These are phyloP conservation scores for Nesoenas mayeri DNA, from an alignment of 2,113 vertebrate species.

Conservation along the genomic window DNA sequence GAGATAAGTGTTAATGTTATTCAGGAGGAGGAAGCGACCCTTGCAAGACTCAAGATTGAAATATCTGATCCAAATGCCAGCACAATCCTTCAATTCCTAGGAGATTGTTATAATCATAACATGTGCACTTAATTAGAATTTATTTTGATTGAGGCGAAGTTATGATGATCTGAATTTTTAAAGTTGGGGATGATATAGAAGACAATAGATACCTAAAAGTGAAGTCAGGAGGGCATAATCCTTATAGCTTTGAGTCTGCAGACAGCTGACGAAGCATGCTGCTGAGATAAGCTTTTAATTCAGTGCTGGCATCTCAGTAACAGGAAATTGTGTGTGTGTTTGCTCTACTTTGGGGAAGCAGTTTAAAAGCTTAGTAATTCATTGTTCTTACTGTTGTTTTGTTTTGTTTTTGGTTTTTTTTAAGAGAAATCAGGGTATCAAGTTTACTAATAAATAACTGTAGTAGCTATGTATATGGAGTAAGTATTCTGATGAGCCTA, in stretches of 20 bases:
- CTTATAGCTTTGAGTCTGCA: neutral
- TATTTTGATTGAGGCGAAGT: neutral
- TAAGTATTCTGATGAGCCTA: neutral
- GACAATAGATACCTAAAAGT: neutral
- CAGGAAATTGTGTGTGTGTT: neutral
- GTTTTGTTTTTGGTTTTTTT: neutral
- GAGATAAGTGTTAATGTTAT: neutral
- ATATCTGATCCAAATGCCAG: neutral
- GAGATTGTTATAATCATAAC: neutral
- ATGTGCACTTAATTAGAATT: neutral
- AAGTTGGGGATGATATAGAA: neutral
- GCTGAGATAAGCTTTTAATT: slow-evolving; percentile 21
- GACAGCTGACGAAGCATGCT: neutral
- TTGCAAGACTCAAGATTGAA: neutral
- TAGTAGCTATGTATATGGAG: neutral
- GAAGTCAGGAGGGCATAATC: neutral
- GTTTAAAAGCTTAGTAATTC: neutral
- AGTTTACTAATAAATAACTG: neutral
- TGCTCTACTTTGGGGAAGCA: neutral
- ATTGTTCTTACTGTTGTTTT: neutral
- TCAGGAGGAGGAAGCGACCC: neutral
- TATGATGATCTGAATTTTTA: neutral
- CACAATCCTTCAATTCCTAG: neutral
- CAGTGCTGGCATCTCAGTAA: neutral
- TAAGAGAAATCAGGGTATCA: no score